Percentiles rank a stretch among this genome's conserved stretches.
Evolutionary conservation across 2,113 vertebrate genomes (phyloP).

Genomic region (Dascyllus trimaculatus): DNA sequence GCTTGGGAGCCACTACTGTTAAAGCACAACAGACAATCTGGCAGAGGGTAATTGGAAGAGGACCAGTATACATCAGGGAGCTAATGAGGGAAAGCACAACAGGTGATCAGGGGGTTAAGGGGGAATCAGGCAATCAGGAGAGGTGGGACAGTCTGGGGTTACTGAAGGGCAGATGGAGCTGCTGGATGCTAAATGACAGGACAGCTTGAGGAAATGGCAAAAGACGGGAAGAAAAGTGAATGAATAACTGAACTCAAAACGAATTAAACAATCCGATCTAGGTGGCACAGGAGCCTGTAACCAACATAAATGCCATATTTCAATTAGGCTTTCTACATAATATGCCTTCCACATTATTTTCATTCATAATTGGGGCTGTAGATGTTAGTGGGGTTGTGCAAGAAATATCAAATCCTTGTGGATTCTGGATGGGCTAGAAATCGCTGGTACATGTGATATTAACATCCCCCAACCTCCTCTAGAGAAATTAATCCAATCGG

Average conservation of each 20-base stretch:
- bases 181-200: background rate
- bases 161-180: background rate
- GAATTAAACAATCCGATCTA: background rate
- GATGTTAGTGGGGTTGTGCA: background rate
- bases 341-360: background rate
- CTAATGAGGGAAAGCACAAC: background rate
- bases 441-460: background rate
- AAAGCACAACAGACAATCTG: slow-evolving; percentile 11
- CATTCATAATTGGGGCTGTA: background rate
- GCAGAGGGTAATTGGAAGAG: background rate
- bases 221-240: background rate
- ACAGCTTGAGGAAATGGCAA: background rate
- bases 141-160: slow-evolving; percentile 3
- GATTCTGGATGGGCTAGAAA: slow-evolving; percentile 1
- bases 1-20: background rate
- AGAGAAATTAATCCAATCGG: background rate
- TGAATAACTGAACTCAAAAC: background rate
- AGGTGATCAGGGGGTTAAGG: slow-evolving; percentile 7
- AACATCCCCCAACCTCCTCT: background rate
- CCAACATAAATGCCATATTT: background rate
- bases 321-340: background rate
- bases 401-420: background rate
- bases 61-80: background rate
- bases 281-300: background rate
- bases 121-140: slow-evolving; percentile 1